phyloP scores from a whole-genome alignment of 2,113 vertebrate species.

The Ivindomyrus marchei region DNA sequence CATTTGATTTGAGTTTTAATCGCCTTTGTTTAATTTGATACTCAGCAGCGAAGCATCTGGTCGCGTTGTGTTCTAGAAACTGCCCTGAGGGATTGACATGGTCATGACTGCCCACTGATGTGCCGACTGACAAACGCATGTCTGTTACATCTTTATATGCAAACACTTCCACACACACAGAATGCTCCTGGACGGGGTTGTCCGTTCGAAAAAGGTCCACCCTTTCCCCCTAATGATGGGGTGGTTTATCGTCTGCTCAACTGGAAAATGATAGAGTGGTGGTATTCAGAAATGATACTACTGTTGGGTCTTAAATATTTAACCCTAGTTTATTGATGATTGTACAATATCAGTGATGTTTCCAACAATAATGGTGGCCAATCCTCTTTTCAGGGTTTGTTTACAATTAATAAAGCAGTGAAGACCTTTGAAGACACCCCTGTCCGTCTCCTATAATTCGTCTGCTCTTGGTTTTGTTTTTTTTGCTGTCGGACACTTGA shows the following conservation, averaged over 20 bases:
- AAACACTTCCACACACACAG: not conserved
- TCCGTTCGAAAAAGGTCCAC: not conserved
- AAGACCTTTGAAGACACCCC: slow-evolving; percentile 36
- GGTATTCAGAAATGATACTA: slow-evolving; percentile 35
- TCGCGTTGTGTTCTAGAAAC: not conserved
- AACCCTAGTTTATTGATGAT: slow-evolving; percentile 46
- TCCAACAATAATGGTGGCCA: slow-evolving; percentile 48
- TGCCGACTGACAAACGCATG: not conserved
- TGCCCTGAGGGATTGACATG: not conserved
- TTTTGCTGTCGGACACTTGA: slow-evolving; percentile 41
- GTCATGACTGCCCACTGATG: not conserved
- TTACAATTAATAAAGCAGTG: slow-evolving; percentile 62
- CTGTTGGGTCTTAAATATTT: slow-evolving; percentile 25
- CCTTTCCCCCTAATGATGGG: not conserved
- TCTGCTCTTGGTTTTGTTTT: not conserved
- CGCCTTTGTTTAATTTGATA: not conserved
- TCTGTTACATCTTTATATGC: not conserved
- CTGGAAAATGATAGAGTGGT: slow-evolving; percentile 28
- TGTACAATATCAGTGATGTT: slow-evolving; percentile 47
- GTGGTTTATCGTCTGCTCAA: slow-evolving; percentile 23
- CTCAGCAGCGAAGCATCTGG: not conserved
- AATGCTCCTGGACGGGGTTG: not conserved
- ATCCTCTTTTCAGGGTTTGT: slow-evolving; percentile 59
- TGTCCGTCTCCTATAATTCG: not conserved
- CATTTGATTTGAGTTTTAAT: slow-evolving; percentile 6